Evolutionary conservation across 2,888 invertebrate species (phyloP), one percentile per base, ranked within the genome.

Genomic region (Euzophera pinguis): DNA sequence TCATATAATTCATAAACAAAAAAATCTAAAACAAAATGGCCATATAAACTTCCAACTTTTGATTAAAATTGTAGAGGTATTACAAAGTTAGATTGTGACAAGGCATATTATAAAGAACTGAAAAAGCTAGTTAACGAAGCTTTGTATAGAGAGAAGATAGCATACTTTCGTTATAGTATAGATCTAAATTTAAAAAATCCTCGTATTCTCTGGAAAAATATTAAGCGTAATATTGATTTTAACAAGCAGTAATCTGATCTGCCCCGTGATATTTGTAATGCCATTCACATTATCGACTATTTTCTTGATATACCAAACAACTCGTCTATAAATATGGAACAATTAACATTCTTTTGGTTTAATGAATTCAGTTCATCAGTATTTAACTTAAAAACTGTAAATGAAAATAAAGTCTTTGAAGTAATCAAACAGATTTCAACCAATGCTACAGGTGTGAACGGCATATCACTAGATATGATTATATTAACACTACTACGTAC

Each of bases 381-480:
- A 3, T 42, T 42, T 27, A 42, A 5, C 22, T 22, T 22, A n/a
- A n/a, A n/a, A 22, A 9, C 42, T n/a, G 22, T 42, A 12, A 22
- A 42, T 10, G 42, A 42, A 12, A 10, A 10, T n/a, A 22, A 9
- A 6, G 12, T 42, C 3, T 42, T 42, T 6, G 1, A 42, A 27
- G 22, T 10, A 6, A 42, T 42, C n/a, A 42, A 42, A 22, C 10
- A 39, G 7, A 7, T 39, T 39, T 14, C 1, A 5, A 14, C 39
- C 16, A 39, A 39, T 39, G 39, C 39, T 39, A 13, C 13, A 39
- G 16, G 16, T 8, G 39, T 39, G 14, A 16, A 39, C 16, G 39
- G 16, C 13, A 39, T 39, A 8, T 39, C 39, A 39, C 38, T 27
- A 42, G 39, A 50, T 47, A 51, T 53, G 50, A 39, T 39, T 3